These are phyloP conservation scores for Minunthozetes semirufus DNA, from an alignment of 2,888 invertebrate genomes.

Conservation along the genomic window DNA sequence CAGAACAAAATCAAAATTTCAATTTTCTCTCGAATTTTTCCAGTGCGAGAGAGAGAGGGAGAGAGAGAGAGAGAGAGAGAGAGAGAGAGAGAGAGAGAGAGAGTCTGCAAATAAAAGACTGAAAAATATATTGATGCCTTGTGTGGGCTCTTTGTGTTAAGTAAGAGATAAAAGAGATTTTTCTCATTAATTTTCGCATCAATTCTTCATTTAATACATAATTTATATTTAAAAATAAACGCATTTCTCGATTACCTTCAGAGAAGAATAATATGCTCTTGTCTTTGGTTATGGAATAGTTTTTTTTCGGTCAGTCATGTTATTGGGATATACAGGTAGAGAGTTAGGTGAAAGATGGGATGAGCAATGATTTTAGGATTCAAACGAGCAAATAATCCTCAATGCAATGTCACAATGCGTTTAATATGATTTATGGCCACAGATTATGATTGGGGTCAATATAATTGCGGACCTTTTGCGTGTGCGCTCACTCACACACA, in stretches of 20 bases:
- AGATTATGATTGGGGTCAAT: constrained; percentile 4
- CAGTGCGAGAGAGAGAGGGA: neutral
- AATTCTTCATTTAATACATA: neutral
- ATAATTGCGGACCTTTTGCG: constrained; percentile 11
- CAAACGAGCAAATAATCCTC: neutral
- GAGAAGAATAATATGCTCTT: neutral
- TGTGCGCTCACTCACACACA: neutral
- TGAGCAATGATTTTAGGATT: neutral
- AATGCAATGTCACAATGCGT: constrained; percentile 5
- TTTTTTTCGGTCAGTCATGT: too few species aligned
- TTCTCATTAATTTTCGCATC: neutral
- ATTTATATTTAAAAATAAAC: too few species aligned
- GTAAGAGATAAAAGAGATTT: neutral
- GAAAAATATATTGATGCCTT: neutral
- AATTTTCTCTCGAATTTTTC: neutral
- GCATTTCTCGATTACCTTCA: too few species aligned
- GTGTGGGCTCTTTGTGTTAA: neutral
- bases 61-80: constrained; percentile 6
- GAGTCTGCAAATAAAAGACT: neutral
- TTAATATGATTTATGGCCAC: constrained; percentile 4
- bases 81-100: constrained; percentile 4
- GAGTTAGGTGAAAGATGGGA: neutral
- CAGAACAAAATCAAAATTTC: neutral
- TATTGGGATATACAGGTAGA: too few species aligned
- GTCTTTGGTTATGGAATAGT: neutral